Percentiles rank a stretch among this genome's conserved stretches.
Evolutionary conservation across 2,888 invertebrate species (phyloP).

Genomic region (Lepidochitona cinerea): DNA sequence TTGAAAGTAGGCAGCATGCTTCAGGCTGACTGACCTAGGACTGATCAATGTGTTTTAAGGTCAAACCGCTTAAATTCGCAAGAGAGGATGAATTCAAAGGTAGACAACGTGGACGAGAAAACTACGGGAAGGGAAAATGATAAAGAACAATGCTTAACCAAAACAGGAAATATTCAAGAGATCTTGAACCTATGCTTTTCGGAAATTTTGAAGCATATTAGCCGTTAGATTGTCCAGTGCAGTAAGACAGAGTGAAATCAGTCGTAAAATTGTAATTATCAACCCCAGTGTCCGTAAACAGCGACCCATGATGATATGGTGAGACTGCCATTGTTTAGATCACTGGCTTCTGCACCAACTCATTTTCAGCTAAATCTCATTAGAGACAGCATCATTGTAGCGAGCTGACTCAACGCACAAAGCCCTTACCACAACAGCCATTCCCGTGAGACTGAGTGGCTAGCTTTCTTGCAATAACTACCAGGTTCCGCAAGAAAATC

Average conservation of each 20-base stretch:
- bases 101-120: too few relatives aligned
- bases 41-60: too few relatives aligned
- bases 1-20: too few relatives aligned
- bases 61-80: too few relatives aligned
- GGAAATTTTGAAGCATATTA: neutral
- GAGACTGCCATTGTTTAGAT: neutral
- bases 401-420: slow-evolving; percentile 7
- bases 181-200: neutral
- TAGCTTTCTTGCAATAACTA: neutral
- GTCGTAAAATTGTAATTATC: slow-evolving; percentile 39
- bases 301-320: slow-evolving; percentile 13
- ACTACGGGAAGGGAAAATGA: too few relatives aligned
- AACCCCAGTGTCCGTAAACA: slow-evolving; percentile 30
- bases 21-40: too few relatives aligned
- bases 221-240: slow-evolving; percentile 5
- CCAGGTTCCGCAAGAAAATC: neutral
- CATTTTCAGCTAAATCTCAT: slow-evolving; percentile 7
- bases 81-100: too few relatives aligned
- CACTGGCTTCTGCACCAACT: slow-evolving; percentile 5
- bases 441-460: neutral
- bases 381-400: slow-evolving; percentile 1
- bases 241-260: slow-evolving; percentile 5
- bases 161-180: neutral
- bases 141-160: neutral
- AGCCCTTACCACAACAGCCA: neutral